Percentiles rank a stretch among this genome's conserved stretches.
phyloP scores from a whole-genome alignment of 2,113 vertebrate species.

The Chionomys nivalis region DNA sequence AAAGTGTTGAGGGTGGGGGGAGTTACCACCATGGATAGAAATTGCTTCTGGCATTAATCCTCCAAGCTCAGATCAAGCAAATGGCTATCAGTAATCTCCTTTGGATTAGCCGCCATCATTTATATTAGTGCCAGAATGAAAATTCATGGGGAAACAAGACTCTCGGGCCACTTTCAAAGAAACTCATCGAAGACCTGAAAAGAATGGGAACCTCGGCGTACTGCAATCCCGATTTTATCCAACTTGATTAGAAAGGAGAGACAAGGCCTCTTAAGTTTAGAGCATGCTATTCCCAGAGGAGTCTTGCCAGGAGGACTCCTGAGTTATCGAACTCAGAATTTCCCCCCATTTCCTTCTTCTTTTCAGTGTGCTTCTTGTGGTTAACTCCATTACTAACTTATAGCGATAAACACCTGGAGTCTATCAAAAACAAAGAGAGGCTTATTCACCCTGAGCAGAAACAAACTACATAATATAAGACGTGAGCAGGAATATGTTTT shows the following conservation, averaged over 20 bases:
- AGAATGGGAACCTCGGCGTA: constrained; percentile 37
- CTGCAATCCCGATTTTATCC: constrained; percentile 50
- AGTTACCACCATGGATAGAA: constrained; percentile 59
- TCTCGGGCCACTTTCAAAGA: constrained; percentile 35
- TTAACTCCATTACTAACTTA: constrained; percentile 88
- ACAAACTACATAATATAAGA: constrained; percentile 88
- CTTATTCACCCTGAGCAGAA: constrained; percentile 89
- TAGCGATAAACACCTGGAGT: constrained; percentile 91
- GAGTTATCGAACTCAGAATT: constrained; percentile 84
- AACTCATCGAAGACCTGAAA: constrained; percentile 53
- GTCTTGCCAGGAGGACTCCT: constrained; percentile 70
- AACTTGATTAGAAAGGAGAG: constrained; percentile 66
- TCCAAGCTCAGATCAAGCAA: constrained; percentile 65
- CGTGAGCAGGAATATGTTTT: constrained; percentile 90
- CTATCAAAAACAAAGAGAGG: constrained; percentile 91
- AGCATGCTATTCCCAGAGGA: constrained; percentile 29
- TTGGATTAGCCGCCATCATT: constrained; percentile 60
- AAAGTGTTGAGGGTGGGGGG: neutral
- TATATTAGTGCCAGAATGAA: constrained; percentile 54
- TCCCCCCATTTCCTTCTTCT: constrained; percentile 83
- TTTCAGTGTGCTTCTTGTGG: constrained; percentile 84
- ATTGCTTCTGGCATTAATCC: constrained; percentile 77
- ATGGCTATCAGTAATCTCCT: constrained; percentile 67
- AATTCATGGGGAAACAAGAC: constrained; percentile 4
- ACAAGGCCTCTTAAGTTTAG: neutral